A percentile compares a stretch with the other conserved stretches of the same genome.
Evolutionary conservation across 2,113 vertebrate species (phyloP).

Genomic region (Rhinolophus sinicus): DNA sequence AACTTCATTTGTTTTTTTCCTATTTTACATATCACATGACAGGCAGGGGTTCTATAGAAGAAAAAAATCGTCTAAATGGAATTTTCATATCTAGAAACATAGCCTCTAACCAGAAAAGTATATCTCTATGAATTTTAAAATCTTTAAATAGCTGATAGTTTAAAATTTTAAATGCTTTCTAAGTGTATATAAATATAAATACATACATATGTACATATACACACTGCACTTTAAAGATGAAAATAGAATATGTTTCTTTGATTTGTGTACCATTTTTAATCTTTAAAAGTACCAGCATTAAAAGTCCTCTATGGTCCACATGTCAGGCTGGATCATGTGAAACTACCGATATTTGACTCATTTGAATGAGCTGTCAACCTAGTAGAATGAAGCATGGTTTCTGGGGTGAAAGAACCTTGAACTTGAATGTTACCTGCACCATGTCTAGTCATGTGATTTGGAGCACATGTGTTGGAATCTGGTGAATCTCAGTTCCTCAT

Average conservation of each 20-base stretch:
- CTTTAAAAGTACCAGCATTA: background rate
- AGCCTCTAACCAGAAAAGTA: background rate
- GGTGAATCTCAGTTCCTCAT: background rate
- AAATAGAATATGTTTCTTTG: background rate
- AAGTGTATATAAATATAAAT: background rate
- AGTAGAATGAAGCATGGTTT: background rate
- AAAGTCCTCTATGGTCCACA: background rate
- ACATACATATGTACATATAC: background rate
- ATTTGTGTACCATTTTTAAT: background rate
- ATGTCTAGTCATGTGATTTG: background rate
- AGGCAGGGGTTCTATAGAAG: background rate
- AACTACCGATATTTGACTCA: background rate
- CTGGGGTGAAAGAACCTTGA: background rate
- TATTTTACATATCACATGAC: background rate
- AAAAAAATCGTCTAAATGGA: background rate
- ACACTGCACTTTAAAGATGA: background rate
- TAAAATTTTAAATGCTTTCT: background rate
- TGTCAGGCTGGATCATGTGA: rapidly evolving
- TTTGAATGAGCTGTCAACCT: background rate
- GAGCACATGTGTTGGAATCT: background rate
- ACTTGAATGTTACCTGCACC: background rate
- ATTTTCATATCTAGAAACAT: background rate
- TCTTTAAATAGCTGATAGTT: background rate
- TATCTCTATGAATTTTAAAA: background rate
- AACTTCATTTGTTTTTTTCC: background rate